Evolutionary conservation across 2,113 vertebrate genomes (phyloP).

Genomic region (Anseranas semipalmata): DNA sequence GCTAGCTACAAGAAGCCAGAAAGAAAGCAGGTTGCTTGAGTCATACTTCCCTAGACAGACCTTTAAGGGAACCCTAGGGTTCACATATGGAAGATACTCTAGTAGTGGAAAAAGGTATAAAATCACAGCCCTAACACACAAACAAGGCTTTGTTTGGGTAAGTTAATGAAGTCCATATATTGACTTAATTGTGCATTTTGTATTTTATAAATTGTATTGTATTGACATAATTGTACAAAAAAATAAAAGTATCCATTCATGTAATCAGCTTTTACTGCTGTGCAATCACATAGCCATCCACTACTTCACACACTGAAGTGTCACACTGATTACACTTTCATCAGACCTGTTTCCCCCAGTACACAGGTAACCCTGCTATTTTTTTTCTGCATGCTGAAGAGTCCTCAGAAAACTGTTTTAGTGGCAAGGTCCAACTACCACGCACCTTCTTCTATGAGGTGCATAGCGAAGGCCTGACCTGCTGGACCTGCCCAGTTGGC

Average conservation of each 20-base stretch:
- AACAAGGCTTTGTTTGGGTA: neutral
- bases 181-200: neutral
- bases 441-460: neutral
- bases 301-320: neutral
- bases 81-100: neutral
- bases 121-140: neutral
- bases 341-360: neutral
- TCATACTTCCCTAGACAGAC: neutral
- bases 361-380: neutral
- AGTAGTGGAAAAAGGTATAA: neutral
- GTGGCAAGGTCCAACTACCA: neutral
- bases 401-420: neutral
- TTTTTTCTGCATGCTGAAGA: neutral
- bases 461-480: neutral
- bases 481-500: neutral
- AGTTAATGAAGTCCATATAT: neutral
- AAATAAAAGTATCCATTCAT: fast-evolving
- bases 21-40: neutral
- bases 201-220: neutral
- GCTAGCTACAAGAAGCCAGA: neutral
- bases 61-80: neutral
- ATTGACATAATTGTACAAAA: neutral
- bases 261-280: neutral
- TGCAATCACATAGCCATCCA: neutral
- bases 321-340: neutral